Evolutionary conservation across 2,888 invertebrate genomes (phyloP).

Genomic region (Fragum sueziense): DNA sequence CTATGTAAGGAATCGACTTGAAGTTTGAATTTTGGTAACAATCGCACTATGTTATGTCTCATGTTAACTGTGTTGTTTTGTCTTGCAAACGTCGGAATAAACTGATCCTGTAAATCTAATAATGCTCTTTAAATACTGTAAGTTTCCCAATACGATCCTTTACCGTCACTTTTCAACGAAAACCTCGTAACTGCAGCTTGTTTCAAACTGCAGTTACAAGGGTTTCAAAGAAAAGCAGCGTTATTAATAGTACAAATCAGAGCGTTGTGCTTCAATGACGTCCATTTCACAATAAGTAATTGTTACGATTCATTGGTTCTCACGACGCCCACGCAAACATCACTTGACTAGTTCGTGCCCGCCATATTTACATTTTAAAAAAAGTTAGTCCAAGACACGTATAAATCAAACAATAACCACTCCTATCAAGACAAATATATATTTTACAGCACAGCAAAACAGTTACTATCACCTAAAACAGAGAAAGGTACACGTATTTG

Average conservation of each 20-base stretch:
- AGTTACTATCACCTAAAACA: too few relatives aligned
- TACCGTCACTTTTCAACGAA: too few relatives aligned
- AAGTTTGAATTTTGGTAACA: slow-evolving; percentile 5
- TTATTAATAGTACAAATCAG: neutral
- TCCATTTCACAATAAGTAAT: neutral
- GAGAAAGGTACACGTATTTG: too few relatives aligned
- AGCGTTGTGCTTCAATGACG: neutral
- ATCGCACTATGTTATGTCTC: slow-evolving; percentile 3
- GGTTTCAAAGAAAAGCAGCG: too few relatives aligned
- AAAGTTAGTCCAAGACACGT: too few relatives aligned
- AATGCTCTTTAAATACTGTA: neutral
- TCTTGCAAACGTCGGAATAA: neutral
- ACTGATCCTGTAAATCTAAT: neutral
- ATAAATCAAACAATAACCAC: too few relatives aligned
- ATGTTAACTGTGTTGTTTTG: neutral
- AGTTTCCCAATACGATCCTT: neutral
- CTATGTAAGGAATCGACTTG: neutral
- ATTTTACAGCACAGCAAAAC: too few relatives aligned
- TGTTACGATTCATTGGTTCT: neutral
- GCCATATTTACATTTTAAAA: too few relatives aligned
- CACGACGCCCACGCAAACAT: neutral
- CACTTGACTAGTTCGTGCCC: neutral
- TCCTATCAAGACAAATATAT: too few relatives aligned
- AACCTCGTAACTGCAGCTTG: too few relatives aligned
- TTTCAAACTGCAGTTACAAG: too few relatives aligned